These are phyloP conservation scores for Danio tinwini DNA, from an alignment of 2,797 vertebrate species.

Conservation along the genomic window DNA sequence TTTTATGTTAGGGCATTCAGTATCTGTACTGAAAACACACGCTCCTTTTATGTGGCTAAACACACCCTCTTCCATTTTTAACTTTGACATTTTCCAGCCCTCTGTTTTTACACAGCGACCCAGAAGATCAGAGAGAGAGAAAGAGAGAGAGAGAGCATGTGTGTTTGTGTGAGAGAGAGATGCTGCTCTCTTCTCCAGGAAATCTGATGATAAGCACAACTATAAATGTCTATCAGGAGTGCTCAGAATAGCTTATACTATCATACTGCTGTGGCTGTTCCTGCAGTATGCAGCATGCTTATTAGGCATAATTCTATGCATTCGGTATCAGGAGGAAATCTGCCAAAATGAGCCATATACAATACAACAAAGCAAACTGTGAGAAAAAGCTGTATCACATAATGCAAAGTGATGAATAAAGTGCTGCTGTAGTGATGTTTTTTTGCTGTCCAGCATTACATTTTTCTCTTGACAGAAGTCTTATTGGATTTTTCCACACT, in stretches of 20 bases:
- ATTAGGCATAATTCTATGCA: neutral
- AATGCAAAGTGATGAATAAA: neutral
- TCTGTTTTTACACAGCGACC: slow-evolving; percentile 66
- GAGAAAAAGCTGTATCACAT: neutral
- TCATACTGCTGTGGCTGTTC: neutral
- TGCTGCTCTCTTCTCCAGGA: slow-evolving; percentile 19
- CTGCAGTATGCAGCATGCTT: neutral
- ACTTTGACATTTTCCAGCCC: slow-evolving; percentile 75
- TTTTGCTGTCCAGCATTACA: neutral
- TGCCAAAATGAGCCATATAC: neutral
- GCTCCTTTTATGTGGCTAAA: slow-evolving; percentile 69
- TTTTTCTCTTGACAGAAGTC: neutral
- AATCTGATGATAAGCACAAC: slow-evolving; percentile 8
- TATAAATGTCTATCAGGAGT: neutral
- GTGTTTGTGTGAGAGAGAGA: slow-evolving; percentile 13
- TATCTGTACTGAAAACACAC: slow-evolving; percentile 33
- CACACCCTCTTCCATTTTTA: slow-evolving; percentile 72
- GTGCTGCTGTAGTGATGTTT: neutral
- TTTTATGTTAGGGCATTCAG: slow-evolving; percentile 2
- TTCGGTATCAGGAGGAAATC: neutral
- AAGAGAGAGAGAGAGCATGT: slow-evolving; percentile 2
- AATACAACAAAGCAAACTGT: neutral
- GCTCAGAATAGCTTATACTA: neutral
- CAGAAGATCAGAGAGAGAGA: slow-evolving; percentile 63
- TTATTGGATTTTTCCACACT: neutral